Conservation (phyloP, 2,113 vertebrate genomes). For the Strix uralensis region DNA sequence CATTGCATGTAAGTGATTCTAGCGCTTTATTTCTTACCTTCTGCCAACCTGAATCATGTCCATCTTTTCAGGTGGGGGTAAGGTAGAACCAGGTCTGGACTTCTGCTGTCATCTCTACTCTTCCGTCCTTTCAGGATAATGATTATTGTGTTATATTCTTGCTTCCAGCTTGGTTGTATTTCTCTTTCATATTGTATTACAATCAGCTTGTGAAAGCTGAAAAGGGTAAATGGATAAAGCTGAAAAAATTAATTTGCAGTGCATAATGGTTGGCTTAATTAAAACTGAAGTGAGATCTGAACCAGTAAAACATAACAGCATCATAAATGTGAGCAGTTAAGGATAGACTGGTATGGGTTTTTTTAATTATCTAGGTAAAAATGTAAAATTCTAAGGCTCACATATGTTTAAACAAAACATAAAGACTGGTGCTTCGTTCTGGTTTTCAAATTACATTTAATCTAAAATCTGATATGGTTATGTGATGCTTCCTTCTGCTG, state of each 20-base stretch:
- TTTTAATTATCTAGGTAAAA: background rate
- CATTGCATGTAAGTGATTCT: background rate
- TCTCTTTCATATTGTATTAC: background rate
- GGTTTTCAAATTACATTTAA: background rate
- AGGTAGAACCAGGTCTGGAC: background rate
- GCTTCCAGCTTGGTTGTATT: background rate
- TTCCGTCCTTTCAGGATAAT: background rate
- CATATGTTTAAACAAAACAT: background rate
- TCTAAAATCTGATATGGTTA: background rate
- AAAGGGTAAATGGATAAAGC: background rate
- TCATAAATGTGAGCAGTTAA: background rate
- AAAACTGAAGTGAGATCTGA: background rate
- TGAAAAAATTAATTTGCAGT: background rate
- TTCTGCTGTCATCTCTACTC: background rate
- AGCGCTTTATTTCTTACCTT: background rate
- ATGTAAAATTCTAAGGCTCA: background rate
- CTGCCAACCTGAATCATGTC: rapidly evolving
- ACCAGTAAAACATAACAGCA: background rate
- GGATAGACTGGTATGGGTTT: background rate
- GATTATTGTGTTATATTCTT: background rate
- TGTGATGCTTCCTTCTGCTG: background rate
- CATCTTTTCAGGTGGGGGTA: background rate
- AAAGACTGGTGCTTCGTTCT: background rate
- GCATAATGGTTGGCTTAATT: background rate
- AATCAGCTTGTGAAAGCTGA: background rate